Evolutionary conservation across 2,797 vertebrate genomes (phyloP).

Genomic region (Aphelocoma californica): DNA sequence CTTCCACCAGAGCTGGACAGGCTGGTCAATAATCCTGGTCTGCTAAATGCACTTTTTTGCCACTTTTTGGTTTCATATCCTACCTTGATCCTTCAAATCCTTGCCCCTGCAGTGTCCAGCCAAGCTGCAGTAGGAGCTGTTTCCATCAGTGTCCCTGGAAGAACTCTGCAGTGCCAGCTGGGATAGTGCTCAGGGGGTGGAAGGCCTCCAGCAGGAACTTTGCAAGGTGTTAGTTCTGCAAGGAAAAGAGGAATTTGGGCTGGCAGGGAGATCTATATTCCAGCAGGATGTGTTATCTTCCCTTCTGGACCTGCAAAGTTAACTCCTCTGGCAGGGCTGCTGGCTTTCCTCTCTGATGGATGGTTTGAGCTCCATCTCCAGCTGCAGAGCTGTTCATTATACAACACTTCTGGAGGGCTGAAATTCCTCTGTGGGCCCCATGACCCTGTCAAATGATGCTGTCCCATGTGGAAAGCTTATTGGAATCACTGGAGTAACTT

Average conservation of each 20-base stretch:
- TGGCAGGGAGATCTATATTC: not conserved
- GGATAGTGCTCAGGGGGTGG: not conserved
- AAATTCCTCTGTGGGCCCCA: not conserved
- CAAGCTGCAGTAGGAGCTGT: not conserved
- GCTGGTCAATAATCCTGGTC: not conserved
- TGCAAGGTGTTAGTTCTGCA: conserved; percentile 16
- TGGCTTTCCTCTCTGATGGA: not conserved
- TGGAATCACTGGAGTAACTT: not conserved
- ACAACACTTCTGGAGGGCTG: not conserved
- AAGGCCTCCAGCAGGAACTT: conserved; percentile 11
- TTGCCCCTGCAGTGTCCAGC: not conserved
- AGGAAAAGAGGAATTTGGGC: conserved; percentile 21
- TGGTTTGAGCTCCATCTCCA: not conserved
- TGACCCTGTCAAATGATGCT: not conserved
- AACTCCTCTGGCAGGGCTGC: not conserved
- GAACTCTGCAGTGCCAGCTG: conserved; percentile 16
- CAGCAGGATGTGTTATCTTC: conserved; percentile 41
- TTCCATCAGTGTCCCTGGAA: conserved; percentile 27
- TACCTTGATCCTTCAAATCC: not conserved
- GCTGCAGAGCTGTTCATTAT: not conserved
- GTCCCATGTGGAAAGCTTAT: not conserved
- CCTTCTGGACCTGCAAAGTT: not conserved
- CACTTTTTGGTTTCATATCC: not conserved
- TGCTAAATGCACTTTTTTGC: not conserved
- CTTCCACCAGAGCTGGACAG: not conserved